Base-by-base conservation (phyloP, 2,113 vertebrate species). In the Romanogobio albipinnatus region DNA sequence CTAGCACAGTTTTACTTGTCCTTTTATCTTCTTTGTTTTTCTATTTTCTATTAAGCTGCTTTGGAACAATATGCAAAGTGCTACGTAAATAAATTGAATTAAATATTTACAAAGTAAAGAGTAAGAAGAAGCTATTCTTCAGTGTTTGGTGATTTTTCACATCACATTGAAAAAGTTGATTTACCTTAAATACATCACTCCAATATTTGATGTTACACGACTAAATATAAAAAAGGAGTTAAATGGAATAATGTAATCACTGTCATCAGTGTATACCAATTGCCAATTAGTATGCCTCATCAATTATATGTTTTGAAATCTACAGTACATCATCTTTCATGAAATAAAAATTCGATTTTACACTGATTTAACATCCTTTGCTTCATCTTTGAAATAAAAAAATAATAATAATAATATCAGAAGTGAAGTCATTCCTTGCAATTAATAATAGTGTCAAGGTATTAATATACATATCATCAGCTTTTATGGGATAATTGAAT, bases 51-150 rank as follows among this genome's bases (percentile, higher is more conserved):
- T 45, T 14, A 73, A 24, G 22, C 43, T 47, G n/a, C 39, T 73
- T 47, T 73, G n/a, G 43, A 26, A 24, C 5, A 73, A 47, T 24
- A 22, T 47, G 22, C 22, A 73, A 43, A 73, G 70, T 0, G 6
- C 70, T 73, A 47, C 8, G 39, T 5, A 73, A 47, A 74, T 47
- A 24, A 47, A 8, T 3, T 1, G 1, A 47, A 73, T 47, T 8
- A 47, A 73, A 47, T 73, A 73, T 73, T 45, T 73, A 73, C 59
- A 71, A 70, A 71, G 70, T 22, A 45, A 73, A 24, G 11, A 14
- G 43, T 74, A 47, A 49, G 70, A 14, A 74, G 43, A 47, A 74
- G 11, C 43, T 13, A 74, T 24, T 24, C 11, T 74, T 74, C 11
- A 43, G 66, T 9, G 3, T 24, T 73, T 24, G n/a, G 22, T 74